phyloP scores from a whole-genome alignment of 2,888 invertebrate genomes.

The Drosophila paracracens region DNA sequence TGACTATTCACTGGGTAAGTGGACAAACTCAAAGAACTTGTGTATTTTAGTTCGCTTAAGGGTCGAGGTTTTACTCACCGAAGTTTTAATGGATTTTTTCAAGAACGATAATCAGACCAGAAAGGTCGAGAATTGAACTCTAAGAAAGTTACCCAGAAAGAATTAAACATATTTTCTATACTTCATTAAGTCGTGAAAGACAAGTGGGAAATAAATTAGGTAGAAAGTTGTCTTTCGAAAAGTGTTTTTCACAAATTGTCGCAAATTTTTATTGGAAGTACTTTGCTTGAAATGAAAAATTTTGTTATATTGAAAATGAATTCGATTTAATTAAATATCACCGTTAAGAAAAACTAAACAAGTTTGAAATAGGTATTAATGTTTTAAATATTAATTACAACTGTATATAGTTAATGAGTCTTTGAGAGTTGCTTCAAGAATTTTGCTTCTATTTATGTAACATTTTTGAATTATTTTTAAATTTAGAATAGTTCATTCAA shows the following conservation, averaged over 20 bases:
- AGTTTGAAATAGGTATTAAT: background rate
- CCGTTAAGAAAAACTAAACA: background rate
- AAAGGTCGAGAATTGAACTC: background rate
- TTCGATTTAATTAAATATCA: background rate
- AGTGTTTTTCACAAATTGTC: background rate
- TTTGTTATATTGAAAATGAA: background rate
- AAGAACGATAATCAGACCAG: background rate
- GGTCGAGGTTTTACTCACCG: background rate
- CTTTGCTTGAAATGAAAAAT: no score
- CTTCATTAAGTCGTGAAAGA: background rate
- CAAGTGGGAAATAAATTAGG: background rate
- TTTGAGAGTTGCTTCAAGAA: background rate
- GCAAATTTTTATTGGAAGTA: background rate
- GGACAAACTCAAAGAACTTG: background rate
- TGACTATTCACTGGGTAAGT: slow-evolving; percentile 92
- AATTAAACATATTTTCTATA: background rate
- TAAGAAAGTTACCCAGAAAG: background rate
- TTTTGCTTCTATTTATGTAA: background rate
- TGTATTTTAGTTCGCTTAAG: background rate
- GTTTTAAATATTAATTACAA: background rate
- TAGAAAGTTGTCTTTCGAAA: background rate
- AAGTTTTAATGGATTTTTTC: background rate
- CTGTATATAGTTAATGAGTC: background rate
- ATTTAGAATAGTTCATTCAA: background rate
- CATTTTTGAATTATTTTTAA: background rate